Evolutionary conservation across 2,888 invertebrate species (phyloP).

Genomic region (Rhyacophila evoluta): DNA sequence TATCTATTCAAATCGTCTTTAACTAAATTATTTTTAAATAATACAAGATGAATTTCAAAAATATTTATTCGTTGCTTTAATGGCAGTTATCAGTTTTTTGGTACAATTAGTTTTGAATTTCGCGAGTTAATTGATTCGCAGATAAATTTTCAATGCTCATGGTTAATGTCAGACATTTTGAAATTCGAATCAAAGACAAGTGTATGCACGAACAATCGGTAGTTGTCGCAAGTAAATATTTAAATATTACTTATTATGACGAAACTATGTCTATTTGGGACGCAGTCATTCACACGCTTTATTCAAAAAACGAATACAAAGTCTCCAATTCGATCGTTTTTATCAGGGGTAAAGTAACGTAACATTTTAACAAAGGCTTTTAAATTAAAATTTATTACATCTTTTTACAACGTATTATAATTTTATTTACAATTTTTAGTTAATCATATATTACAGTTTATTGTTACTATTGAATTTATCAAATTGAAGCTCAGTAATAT

Average conservation of each 20-base stretch:
- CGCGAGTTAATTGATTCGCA: neutral
- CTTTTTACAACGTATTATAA: too few relatives aligned
- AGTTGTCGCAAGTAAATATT: constrained; percentile 22
- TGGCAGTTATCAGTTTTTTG: too few relatives aligned
- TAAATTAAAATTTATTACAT: too few relatives aligned
- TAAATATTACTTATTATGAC: constrained; percentile 4
- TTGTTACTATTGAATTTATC: too few relatives aligned
- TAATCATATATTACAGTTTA: too few relatives aligned
- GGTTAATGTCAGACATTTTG: constrained; percentile 5
- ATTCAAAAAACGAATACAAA: constrained; percentile 2
- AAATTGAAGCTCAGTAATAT: too few relatives aligned
- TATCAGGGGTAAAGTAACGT: neutral
- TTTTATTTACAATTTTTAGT: too few relatives aligned
- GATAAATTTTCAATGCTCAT: neutral
- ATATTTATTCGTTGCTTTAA: too few relatives aligned
- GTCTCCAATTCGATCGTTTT: neutral
- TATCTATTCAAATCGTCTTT: too few relatives aligned
- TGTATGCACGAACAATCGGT: neutral
- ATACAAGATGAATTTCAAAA: too few relatives aligned
- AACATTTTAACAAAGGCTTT: neutral
- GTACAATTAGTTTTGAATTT: too few relatives aligned
- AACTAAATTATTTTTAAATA: too few relatives aligned
- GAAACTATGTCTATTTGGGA: neutral
- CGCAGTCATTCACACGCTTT: constrained; percentile 12
- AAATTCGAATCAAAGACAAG: neutral